Percentiles rank a stretch among this genome's conserved stretches.
Conservation (phyloP, 2,113 vertebrate genomes). For the Plestiodon gilberti region DNA sequence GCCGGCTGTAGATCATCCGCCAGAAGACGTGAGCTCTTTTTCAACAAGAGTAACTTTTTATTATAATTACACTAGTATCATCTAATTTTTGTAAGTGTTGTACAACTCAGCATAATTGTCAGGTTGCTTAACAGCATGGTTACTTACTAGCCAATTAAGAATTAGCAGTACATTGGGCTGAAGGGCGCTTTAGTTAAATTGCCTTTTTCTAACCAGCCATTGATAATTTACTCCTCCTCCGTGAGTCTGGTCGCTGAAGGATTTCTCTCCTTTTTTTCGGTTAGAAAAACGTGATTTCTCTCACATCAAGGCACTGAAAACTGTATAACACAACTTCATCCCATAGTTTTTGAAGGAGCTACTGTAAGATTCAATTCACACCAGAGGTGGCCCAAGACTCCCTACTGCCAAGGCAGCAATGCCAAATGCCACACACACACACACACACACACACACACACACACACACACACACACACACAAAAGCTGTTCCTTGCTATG, state of each 20-base stretch:
- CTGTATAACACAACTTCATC: not conserved
- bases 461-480: no score
- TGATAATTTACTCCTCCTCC: constrained; percentile 10
- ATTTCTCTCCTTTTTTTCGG: not conserved
- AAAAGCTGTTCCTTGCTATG: not conserved
- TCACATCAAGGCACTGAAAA: not conserved
- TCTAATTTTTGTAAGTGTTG: constrained; percentile 26
- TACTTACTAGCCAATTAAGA: constrained; percentile 20
- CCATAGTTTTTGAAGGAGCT: not conserved
- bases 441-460: no score
- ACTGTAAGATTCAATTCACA: not conserved
- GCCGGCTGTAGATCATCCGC: not conserved
- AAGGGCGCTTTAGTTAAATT: constrained; percentile 16
- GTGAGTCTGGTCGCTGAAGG: not conserved
- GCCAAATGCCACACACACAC: not conserved
- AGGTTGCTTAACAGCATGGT: constrained; percentile 20
- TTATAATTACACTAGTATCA: constrained; percentile 27
- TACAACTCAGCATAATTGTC: constrained; percentile 33
- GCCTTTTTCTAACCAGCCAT: constrained; percentile 24
- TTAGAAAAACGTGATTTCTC: not conserved
- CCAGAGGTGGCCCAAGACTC: not conserved
- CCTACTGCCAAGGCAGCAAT: not conserved
- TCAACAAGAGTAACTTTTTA: constrained; percentile 26
- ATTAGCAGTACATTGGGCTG: constrained; percentile 25
- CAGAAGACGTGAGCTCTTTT: constrained; percentile 1